Base-by-base conservation (phyloP, 2,113 vertebrate genomes). In the crab-eating macaque (Macaca fascicularis) region DNA sequence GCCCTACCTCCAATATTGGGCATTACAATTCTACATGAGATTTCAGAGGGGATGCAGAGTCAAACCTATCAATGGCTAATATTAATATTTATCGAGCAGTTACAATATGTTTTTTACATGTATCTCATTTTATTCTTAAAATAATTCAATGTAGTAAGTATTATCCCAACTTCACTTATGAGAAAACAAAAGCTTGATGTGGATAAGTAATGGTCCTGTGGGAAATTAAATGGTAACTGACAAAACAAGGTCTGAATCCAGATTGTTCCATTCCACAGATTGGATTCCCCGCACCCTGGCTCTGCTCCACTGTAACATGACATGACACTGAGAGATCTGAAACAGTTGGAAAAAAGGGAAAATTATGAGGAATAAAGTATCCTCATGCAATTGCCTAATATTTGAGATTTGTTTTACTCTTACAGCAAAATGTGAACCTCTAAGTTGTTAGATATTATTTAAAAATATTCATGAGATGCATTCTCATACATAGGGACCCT, bases 121-220 rank as follows among this genome's bases (percentile, higher is more conserved):
- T 30, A 75, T 75, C 50, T 72, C 59, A 40, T 50, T n/a, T 45
- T 78, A 87, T 69, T 11, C 35, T 93, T 57, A 55, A 95, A 95
- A 67, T 75, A 76, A 81, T 50, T 50, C 22, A 19, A 22, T 69
- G 17, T 48, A 27, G 40, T 85, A 57, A 27, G 57, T 48, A 8
- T 59, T 78, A 48, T 55, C 50, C 12, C 13, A 57, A 1, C 75
- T 95, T 94, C 89, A 45, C 32, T 50, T 84, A 43, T 1, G 14
- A 87, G 75, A 35, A 87, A 75, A 87, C 70, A 85, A 85, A 92
- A 89, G 6, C 43, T 70, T 93, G 43, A 22, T 30, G 1, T 79
- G 16, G n/a, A 25, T 11, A 82, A 79, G 11, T 22, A 61, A 16
- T 22, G 67, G 88, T 23, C 30, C 79, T 38, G 14, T 14, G 4